Conservation (phyloP, 2,113 vertebrate species). For the Rattus norvegicus region GRCr8 NC_086028.1:97756001-97756500, state of each 20-base stretch:
- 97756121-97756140: background rate
- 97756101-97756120: background rate
- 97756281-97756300: background rate
- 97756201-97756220: background rate
- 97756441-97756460: too few relatives aligned
- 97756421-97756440: background rate
- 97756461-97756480: background rate
- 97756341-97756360: background rate
- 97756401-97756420: too few relatives aligned
- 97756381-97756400: background rate
- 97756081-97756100: background rate
- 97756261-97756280: background rate
- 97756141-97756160: rapidly evolving
- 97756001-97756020: background rate
- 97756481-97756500: background rate
- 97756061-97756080: background rate
- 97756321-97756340: rapidly evolving
- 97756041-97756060: background rate
- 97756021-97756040: background rate
- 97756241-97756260: background rate
- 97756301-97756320: background rate
- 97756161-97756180: background rate
- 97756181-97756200: background rate
- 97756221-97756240: background rate
- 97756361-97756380: background rate